Evolutionary conservation across 2,797 vertebrate genomes (phyloP).

Genomic region (Myotis vivesi): DNA sequence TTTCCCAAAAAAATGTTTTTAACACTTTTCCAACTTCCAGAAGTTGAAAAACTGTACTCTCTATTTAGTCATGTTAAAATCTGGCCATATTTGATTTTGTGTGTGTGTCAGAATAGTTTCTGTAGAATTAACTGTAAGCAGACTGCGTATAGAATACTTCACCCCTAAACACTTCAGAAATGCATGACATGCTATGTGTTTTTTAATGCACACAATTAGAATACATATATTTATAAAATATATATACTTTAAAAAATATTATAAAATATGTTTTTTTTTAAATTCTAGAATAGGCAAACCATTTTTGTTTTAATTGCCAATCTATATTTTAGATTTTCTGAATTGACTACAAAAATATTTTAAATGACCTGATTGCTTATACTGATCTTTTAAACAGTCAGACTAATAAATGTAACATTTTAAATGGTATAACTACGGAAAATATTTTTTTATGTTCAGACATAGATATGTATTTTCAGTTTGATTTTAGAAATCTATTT

Average conservation of each 20-base stretch:
- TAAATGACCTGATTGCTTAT: background rate
- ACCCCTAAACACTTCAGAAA: background rate
- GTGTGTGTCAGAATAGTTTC: background rate
- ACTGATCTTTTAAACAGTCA: background rate
- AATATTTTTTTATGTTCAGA: slow-evolving; percentile 36
- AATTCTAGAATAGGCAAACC: slow-evolving; percentile 28
- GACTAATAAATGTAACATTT: slow-evolving; percentile 18
- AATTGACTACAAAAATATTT: slow-evolving; percentile 1
- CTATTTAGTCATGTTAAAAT: background rate
- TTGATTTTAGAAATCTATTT: slow-evolving; percentile 58
- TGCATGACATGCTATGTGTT: background rate
- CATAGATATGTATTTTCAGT: slow-evolving; percentile 10
- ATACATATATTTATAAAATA: background rate
- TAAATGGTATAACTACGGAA: background rate
- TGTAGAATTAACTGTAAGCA: background rate
- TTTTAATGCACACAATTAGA: slow-evolving; percentile 42
- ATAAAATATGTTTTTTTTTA: slow-evolving; percentile 13
- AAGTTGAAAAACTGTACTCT: slow-evolving; percentile 6
- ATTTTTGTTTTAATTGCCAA: slow-evolving; percentile 40
- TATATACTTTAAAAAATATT: too few species aligned
- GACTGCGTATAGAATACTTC: background rate
- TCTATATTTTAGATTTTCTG: background rate
- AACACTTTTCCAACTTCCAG: slow-evolving; percentile 30
- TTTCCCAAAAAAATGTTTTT: background rate
- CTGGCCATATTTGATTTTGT: background rate